These are phyloP conservation scores for Oreochromis niloticus DNA, from an alignment of 2,113 vertebrate species.

Conservation along the genomic window DNA sequence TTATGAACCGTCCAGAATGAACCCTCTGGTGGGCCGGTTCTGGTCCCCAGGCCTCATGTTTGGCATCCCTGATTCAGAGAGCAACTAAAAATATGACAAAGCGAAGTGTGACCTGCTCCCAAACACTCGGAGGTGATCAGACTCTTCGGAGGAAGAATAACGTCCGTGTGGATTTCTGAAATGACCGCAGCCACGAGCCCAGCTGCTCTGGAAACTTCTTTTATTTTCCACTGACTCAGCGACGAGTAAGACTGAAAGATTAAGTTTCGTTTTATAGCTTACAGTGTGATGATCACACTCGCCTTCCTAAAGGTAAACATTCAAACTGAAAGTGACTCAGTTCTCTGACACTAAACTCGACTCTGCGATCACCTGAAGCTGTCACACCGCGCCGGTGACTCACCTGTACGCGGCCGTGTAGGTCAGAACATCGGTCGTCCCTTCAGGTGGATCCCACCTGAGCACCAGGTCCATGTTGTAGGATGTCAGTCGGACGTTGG, in stretches of 20 bases:
- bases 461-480: slow-evolving; percentile 55
- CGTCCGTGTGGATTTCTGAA: not conserved
- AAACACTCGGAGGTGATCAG: not conserved
- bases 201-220: not conserved
- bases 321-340: not conserved
- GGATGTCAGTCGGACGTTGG: slow-evolving; percentile 37
- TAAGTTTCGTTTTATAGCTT: not conserved
- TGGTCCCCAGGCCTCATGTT: not conserved
- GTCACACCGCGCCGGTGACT: not conserved
- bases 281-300: not conserved
- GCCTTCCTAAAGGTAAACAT: not conserved
- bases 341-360: not conserved
- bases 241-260: not conserved
- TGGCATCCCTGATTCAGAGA: not conserved
- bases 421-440: not conserved
- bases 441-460: slow-evolving; percentile 43
- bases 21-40: not conserved
- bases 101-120: not conserved
- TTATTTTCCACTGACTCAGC: not conserved
- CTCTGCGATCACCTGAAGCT: not conserved
- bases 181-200: rapidly evolving
- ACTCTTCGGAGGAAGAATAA: not conserved
- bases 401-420: slow-evolving; percentile 46
- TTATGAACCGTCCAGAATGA: not conserved
- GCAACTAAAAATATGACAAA: not conserved